Base-by-base conservation (phyloP, 2,888 invertebrate genomes). In the Miltochrista miniata region DNA sequence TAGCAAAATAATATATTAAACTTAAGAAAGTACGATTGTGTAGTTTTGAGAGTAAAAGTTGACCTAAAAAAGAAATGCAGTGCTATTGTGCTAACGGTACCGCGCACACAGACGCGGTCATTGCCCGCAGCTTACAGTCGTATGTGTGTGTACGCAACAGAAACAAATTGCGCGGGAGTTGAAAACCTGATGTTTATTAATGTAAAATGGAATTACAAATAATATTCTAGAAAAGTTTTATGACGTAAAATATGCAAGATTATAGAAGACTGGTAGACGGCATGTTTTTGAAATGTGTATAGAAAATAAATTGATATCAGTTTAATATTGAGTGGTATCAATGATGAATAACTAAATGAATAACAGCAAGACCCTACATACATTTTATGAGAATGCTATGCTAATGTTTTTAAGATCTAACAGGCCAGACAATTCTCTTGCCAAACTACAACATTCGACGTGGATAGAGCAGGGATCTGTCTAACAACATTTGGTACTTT, bases 71-170 rank as follows among this genome's bases (percentile, higher is more conserved):
- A 53, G 59, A 51, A 58, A 52, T 68, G 68, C 68, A 68, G 54
- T 44, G 48, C 37, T 64, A 51, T 70, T 71, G 61, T 87, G 85
- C 81, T 87, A 89, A 88, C 89, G 85, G 89, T 89, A 88, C 83
- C 49, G 43, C 71, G 68, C 84, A 77, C 79, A 83, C 85, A 69
- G 61, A 55, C 45, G 61, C 66, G 63, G 68, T 69, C 72, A 71
- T 58, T 59, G 79, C 61, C 70, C 77, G 64, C 53, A 49, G 48
- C 45, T 24, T 52, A 59, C 40, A 13, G 15, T 15, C 37, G 11
- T 37, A 8, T 52, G 51, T 15, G 42, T 39, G 31, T 37, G 51
- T 60, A 55, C 57, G 57, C 52, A 63, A 62, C 58, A 64, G 51
- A 59, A 67, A 67, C 70, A 51, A 44, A 55, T 61, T 54, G 74